These are phyloP conservation scores for Hippocampus barbouri DNA, from an alignment of 2,113 vertebrate species.

Conservation along the genomic window DNA sequence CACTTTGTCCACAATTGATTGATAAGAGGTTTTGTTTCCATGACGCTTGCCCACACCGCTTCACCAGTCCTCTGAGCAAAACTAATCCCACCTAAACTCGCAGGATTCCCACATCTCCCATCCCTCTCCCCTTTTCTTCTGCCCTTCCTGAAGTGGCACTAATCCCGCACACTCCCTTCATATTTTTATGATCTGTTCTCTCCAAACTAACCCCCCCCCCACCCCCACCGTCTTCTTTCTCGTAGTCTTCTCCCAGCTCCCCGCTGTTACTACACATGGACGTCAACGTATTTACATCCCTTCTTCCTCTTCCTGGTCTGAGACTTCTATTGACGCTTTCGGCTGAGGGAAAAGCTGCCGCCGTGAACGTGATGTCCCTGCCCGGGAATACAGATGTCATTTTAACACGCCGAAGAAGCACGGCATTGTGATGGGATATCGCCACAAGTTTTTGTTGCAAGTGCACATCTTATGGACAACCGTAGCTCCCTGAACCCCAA, in stretches of 20 bases:
- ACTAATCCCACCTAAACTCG: slow-evolving; percentile 74
- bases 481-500: too few relatives aligned
- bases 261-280: slow-evolving; percentile 48
- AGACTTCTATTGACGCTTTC: too few relatives aligned
- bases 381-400: too few relatives aligned
- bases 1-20: slow-evolving; percentile 65
- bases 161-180: slow-evolving; percentile 62
- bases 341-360: too few relatives aligned
- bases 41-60: slow-evolving; percentile 52
- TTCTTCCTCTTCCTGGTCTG: slow-evolving; percentile 11
- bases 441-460: too few relatives aligned
- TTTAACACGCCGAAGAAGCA: too few relatives aligned
- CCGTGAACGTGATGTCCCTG: too few relatives aligned
- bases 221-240: background rate
- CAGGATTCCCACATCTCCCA: slow-evolving; percentile 54
- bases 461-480: too few relatives aligned
- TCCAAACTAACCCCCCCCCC: slow-evolving; percentile 69
- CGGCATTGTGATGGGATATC: too few relatives aligned
- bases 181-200: slow-evolving; percentile 73
- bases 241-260: slow-evolving; percentile 29
- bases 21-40: slow-evolving; percentile 67
- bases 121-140: slow-evolving; percentile 50
- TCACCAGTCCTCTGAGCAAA: slow-evolving; percentile 67
- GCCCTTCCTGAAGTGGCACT: slow-evolving; percentile 71
- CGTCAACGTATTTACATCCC: slow-evolving; percentile 44